These are phyloP conservation scores for Myoxocephalus aenaeus DNA, from an alignment of 2,797 vertebrate genomes.

Conservation along the genomic window DNA sequence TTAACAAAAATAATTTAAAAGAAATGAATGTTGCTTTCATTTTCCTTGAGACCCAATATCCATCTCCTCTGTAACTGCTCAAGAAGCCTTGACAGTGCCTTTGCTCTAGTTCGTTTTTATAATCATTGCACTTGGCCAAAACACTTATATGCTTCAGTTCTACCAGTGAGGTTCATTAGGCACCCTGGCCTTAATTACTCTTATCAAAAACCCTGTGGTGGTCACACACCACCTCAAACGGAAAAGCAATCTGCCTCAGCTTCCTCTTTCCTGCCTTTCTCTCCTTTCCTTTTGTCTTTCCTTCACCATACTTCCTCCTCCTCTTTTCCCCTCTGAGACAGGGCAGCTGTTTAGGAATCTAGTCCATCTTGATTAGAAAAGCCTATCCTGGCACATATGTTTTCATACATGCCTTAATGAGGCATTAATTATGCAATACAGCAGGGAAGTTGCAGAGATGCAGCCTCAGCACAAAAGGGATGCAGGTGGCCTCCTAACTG, in stretches of 20 bases:
- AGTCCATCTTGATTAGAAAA: conserved; percentile 77
- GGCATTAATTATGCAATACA: conserved; percentile 82
- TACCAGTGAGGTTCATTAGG: conserved; percentile 59
- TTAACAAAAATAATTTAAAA: neutral
- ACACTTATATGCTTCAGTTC: conserved; percentile 28
- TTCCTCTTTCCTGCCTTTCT: conserved; percentile 26
- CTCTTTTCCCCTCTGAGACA: conserved; percentile 52
- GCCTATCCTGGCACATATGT: conserved; percentile 71
- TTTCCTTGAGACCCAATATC: neutral
- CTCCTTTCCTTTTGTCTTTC: conserved; percentile 21
- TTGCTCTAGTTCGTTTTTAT: conserved; percentile 22
- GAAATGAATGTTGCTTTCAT: neutral
- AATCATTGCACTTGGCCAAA: conserved; percentile 26
- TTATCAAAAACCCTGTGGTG: conserved; percentile 37
- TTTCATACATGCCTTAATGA: conserved; percentile 80
- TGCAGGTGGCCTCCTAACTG: conserved; percentile 64
- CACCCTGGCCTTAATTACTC: conserved; percentile 61
- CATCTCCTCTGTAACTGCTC: conserved; percentile 9
- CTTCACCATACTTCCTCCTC: conserved; percentile 21
- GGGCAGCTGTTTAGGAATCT: conserved; percentile 74
- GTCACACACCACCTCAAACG: conserved; percentile 20
- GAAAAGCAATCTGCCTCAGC: conserved; percentile 15
- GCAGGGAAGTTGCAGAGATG: conserved; percentile 64
- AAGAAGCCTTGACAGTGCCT: conserved; percentile 1
- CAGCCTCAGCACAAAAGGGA: conserved; percentile 71